Percentiles rank a stretch among this genome's conserved stretches.
phyloP scores from a whole-genome alignment of 1,140 invertebrate genomes.

The Venustaconcha ellipsiformis region DNA sequence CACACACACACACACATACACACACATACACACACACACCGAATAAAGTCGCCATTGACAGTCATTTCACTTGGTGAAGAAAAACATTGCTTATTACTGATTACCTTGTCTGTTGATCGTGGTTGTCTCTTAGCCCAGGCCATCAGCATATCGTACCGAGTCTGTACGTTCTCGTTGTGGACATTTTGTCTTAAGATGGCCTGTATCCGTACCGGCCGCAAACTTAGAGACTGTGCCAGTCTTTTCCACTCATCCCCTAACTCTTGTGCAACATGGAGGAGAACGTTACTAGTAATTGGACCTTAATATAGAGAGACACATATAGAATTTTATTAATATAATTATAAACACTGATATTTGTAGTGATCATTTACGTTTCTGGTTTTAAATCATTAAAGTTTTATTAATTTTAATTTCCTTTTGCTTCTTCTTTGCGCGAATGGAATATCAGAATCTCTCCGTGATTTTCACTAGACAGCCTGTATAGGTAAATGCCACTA shows the following conservation, averaged over 20 bases:
- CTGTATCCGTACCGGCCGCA: conserved; percentile 56
- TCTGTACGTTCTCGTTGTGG: conserved; percentile 44
- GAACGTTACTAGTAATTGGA: conserved; percentile 48
- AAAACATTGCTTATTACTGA: too few species aligned
- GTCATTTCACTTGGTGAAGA: too few species aligned
- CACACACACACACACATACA: too few species aligned
- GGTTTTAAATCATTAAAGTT: too few species aligned
- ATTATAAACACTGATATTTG: too few species aligned
- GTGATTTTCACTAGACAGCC: too few species aligned
- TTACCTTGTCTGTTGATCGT: conserved; percentile 55
- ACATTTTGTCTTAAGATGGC: conserved; percentile 58
- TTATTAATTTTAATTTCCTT: too few species aligned
- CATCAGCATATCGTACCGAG: conserved; percentile 60
- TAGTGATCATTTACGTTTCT: too few species aligned
- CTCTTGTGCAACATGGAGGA: conserved; percentile 49
- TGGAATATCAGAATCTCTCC: not conserved
- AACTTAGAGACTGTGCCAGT: conserved; percentile 49
- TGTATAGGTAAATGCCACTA: too few species aligned
- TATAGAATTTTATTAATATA: too few species aligned
- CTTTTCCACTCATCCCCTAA: conserved; percentile 62
- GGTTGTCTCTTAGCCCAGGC: conserved; percentile 63
- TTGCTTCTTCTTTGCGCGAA: not conserved
- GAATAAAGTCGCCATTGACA: too few species aligned
- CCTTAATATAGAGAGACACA: conserved; percentile 30
- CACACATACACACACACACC: too few species aligned